Evolutionary conservation across 1,140 invertebrate genomes (phyloP).

Genomic region (Grapholita molesta): DNA sequence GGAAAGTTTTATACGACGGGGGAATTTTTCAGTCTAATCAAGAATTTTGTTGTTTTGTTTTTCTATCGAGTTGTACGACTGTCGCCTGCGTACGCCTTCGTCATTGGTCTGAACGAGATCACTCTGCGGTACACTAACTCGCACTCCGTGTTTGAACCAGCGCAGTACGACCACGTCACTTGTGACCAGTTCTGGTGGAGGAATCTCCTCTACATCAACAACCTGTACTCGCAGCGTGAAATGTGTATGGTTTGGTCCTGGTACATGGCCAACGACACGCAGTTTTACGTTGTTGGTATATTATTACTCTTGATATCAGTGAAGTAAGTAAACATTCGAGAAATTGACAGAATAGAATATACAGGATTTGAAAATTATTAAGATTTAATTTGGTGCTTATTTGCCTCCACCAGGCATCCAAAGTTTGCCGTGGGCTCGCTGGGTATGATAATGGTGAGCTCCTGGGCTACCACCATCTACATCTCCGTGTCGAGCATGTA

Average conservation of each 20-base stretch:
- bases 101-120: slow-evolving; percentile 86
- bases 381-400: not conserved
- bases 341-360: not conserved
- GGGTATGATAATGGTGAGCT: slow-evolving; percentile 81
- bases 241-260: slow-evolving; percentile 94
- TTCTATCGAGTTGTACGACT: slow-evolving; percentile 80
- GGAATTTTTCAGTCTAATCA: slow-evolving; percentile 49
- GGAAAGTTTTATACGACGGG: slow-evolving; percentile 40
- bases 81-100: slow-evolving; percentile 89
- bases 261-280: slow-evolving; percentile 96
- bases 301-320: slow-evolving; percentile 86
- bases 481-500: slow-evolving; percentile 87
- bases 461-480: slow-evolving; percentile 86
- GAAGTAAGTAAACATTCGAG: slow-evolving; percentile 78
- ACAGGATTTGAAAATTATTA: not conserved
- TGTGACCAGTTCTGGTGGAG: slow-evolving; percentile 91
- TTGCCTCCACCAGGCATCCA: slow-evolving; percentile 72
- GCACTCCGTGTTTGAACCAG: slow-evolving; percentile 86
- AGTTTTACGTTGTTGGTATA: slow-evolving; percentile 89
- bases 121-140: slow-evolving; percentile 82
- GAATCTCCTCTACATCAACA: slow-evolving; percentile 90
- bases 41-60: slow-evolving; percentile 58
- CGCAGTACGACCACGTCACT: slow-evolving; percentile 85
- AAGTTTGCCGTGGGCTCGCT: slow-evolving; percentile 78
- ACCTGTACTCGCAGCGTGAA: slow-evolving; percentile 86